Base-by-base conservation (phyloP, 2,888 invertebrate genomes). In the Euplexia lucipara region DNA sequence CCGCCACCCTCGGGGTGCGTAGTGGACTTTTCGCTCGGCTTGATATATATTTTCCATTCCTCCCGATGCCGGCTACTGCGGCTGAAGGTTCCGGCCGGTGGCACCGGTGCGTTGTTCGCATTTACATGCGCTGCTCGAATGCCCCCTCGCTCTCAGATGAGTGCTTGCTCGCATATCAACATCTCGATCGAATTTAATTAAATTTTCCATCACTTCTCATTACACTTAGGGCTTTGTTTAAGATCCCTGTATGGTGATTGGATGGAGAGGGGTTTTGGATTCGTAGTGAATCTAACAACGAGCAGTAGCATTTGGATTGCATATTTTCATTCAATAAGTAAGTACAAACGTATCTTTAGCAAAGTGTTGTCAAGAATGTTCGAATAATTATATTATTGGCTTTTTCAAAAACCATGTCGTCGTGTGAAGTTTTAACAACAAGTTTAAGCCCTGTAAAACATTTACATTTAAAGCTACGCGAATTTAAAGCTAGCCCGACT, bases 11-110 rank as follows among this genome's bases (percentile, higher is more conserved):
- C 70, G 80, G 92, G 92, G 93, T 90, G 93, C 91, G 91, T 93
- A 95, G 94, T 94, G 95, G 95, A 94, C 95, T 94, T 94, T 93
- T 94, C 94, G 93, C 93, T 93, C 91, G 89, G 92, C 92, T 92
- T 93, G 91, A 92, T 94, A 92, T 93, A 94, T 94, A 95, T 93
- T 94, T 94, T 94, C 94, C 92, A 93, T 93, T 93, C 91, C 93
- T 92, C 92, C 92, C 92, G 88, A 91, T 88, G 90, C 90, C 88
- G 91, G 92, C 91, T 90, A 88, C 91, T 89, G 90, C 89, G 90
- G 88, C 90, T 86, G 89, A 89, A 89, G 89, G 91, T 90, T 91
- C 88, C 89, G 89, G 88, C 83, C 86, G 32, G 65, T 62, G 83
- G 83, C 82, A 72, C 61, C 78, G 71, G 69, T 78, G 86, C 84